Conservation (phyloP, 2,797 vertebrate species). For the Semaprochilodus insignis region DNA sequence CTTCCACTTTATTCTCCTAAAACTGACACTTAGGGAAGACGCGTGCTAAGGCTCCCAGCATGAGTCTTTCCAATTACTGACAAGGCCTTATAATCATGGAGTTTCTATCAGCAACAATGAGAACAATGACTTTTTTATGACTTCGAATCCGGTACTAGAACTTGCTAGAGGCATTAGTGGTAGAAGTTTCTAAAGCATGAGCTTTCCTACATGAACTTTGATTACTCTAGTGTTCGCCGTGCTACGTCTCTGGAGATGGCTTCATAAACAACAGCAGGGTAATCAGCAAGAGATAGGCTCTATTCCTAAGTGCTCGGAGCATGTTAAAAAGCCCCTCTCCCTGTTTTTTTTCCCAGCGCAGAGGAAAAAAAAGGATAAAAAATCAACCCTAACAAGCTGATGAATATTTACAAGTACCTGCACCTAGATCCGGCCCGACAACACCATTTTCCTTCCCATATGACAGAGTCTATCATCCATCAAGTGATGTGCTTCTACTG, state of each 20-base stretch:
- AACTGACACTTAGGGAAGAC: constrained; percentile 20
- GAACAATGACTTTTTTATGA: background rate
- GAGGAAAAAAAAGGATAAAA: constrained; percentile 30
- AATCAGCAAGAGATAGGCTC: constrained; percentile 15
- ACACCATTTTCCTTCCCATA: constrained; percentile 34
- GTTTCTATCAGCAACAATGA: background rate
- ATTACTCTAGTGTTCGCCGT: background rate
- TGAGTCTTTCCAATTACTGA: background rate
- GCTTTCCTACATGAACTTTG: background rate
- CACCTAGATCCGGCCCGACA: constrained; percentile 25
- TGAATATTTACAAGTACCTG: constrained; percentile 51
- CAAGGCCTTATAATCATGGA: constrained; percentile 15
- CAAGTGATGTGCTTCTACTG: constrained; percentile 75
- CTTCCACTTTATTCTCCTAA: background rate
- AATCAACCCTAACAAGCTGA: constrained; percentile 44
- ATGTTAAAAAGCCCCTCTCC: background rate
- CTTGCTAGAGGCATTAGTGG: background rate
- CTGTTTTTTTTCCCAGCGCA: constrained; percentile 13
- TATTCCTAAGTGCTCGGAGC: background rate
- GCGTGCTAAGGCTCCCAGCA: constrained; percentile 20
- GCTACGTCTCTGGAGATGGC: constrained; percentile 6
- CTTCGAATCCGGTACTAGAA: constrained; percentile 15
- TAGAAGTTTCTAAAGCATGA: background rate
- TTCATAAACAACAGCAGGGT: constrained; percentile 3
- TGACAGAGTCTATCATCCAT: constrained; percentile 68